Percentiles rank a stretch among this genome's conserved stretches.
Conservation (phyloP, 2,113 vertebrate species). For the Motacilla tschutschensis region DNA sequence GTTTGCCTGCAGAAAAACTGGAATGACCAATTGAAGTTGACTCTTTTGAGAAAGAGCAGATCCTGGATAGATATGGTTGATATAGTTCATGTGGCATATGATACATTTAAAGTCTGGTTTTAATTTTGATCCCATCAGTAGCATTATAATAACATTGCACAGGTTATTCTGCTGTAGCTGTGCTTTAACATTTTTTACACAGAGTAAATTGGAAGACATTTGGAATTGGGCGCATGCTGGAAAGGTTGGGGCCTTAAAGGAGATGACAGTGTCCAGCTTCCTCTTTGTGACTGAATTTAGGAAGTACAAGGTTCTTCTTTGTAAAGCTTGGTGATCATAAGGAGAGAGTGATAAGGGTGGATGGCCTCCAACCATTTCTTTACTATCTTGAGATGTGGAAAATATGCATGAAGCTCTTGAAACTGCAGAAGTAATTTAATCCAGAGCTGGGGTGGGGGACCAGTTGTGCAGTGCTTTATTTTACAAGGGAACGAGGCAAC, state of each 20-base stretch:
- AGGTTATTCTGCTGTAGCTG: not conserved
- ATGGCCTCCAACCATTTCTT: not conserved
- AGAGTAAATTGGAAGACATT: not conserved
- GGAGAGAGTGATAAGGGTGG: not conserved
- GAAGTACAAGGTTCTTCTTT: not conserved
- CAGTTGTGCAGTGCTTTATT: not conserved
- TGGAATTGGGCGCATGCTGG: not conserved
- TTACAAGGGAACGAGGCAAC: not conserved
- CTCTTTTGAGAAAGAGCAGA: not conserved
- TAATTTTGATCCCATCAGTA: not conserved
- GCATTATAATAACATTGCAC: not conserved
- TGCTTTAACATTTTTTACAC: fast-evolving
- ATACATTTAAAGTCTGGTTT: not conserved
- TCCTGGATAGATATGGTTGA: not conserved
- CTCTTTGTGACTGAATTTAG: not conserved
- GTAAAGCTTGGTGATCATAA: not conserved
- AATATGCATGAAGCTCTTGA: not conserved
- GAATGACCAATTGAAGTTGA: not conserved
- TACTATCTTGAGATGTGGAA: not conserved
- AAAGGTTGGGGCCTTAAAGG: not conserved
- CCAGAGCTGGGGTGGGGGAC: not conserved
- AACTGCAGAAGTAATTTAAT: not conserved
- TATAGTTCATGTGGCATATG: not conserved
- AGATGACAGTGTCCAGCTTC: not conserved
- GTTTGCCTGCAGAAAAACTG: not conserved